Evolutionary conservation across 2,888 invertebrate species (phyloP).

Genomic region (Tenthredo amoena): DNA sequence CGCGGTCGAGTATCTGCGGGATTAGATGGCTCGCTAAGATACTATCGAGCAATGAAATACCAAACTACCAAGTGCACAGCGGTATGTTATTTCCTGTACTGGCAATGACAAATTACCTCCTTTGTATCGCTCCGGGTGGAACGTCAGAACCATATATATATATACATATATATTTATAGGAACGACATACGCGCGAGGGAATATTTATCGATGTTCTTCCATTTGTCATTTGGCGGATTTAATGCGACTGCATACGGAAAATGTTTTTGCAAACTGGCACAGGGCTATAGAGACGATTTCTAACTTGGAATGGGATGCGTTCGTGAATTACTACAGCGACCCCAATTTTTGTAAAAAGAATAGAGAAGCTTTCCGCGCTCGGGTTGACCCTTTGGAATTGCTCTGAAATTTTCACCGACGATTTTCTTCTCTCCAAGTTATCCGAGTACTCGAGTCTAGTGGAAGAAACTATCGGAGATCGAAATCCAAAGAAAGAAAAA

Average conservation of each 20-base stretch:
- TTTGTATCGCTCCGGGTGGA: neutral
- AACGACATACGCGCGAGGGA: neutral
- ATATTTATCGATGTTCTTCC: neutral
- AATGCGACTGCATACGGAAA: neutral
- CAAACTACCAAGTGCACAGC: neutral
- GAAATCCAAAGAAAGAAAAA: neutral
- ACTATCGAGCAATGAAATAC: neutral
- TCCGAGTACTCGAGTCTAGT: neutral
- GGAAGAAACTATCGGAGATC: neutral
- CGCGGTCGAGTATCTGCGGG: neutral
- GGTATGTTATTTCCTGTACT: constrained; percentile 36
- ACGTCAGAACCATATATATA: neutral
- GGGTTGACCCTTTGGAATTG: neutral
- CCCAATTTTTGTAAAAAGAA: too few relatives aligned
- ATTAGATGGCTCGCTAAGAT: constrained; percentile 12
- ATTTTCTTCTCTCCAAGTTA: neutral
- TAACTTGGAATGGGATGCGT: too few relatives aligned
- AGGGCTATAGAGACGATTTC: too few relatives aligned
- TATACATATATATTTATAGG: neutral
- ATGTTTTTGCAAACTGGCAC: too few relatives aligned
- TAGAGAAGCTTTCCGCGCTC: too few relatives aligned
- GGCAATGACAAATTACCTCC: constrained; percentile 38
- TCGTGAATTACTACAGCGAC: too few relatives aligned
- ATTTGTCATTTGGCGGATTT: neutral
- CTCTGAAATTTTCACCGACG: neutral